Percentiles rank a stretch among this genome's conserved stretches.
Evolutionary conservation across 2,888 invertebrate genomes (phyloP).

Genomic region (Mechanitis mazaeus): DNA sequence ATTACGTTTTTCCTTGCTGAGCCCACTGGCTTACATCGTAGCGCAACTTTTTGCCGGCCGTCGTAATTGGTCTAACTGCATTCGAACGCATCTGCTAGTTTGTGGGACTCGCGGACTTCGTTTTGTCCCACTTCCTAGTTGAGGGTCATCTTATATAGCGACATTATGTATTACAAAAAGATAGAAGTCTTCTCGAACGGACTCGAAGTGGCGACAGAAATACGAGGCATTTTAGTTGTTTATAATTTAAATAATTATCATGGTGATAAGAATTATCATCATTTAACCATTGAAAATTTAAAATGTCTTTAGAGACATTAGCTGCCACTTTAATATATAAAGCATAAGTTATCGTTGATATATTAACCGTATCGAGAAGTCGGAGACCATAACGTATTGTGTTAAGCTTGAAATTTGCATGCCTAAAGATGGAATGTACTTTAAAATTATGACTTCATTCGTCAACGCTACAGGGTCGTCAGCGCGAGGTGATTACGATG

Average conservation of each 20-base stretch:
- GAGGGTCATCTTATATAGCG: conserved; percentile 10
- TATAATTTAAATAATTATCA: no score
- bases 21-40: conserved; percentile 47
- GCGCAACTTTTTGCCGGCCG: conserved; percentile 27
- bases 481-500: conserved; percentile 19
- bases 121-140: conserved; percentile 19
- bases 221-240: no score
- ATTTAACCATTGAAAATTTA: no score
- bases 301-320: no score
- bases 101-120: conserved; percentile 27
- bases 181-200: neutral
- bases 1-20: conserved; percentile 24
- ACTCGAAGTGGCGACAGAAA: no score
- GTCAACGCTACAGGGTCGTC: conserved; percentile 25
- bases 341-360: neutral
- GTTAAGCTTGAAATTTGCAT: conserved; percentile 25
- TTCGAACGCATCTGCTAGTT: conserved; percentile 28
- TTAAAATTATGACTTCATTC: conserved; percentile 25
- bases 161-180: neutral
- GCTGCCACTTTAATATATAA: no score
- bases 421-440: conserved; percentile 19
- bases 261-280: no score
- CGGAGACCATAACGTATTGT: conserved; percentile 19
- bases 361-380: conserved; percentile 11
- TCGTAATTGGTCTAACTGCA: conserved; percentile 30